Evolutionary conservation across 2,888 invertebrate species (phyloP), one percentile per base, ranked within the genome.

Genomic region (Chymomyza fuscimana): DNA sequence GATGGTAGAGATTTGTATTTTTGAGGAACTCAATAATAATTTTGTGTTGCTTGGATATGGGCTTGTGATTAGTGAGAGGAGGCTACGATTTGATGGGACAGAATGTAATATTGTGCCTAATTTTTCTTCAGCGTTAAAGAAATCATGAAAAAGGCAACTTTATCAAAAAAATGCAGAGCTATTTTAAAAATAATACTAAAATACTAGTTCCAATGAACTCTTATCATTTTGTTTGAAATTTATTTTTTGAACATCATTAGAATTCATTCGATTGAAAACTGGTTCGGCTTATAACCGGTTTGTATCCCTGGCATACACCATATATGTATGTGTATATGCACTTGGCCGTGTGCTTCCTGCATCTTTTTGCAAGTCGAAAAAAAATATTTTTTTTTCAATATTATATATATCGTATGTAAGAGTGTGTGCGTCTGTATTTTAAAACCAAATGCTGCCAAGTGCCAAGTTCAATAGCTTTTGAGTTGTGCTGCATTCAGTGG

Each of bases 401-500:
- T 36, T 36, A 70, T 72, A 70, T 79, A 76, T 67, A 71, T 77
- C 79, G 71, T 76, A 77, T 78, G 59, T 72, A 25, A 25, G 2
- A 25, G 68, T 77, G 65, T 76, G 52, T 67, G 71, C 51, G 59
- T 67, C 64, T 79, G 69, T 79, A 81, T 82, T 81, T 81, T 78
- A 82, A 87, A 86, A 60, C 73, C 70, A 81, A 81, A 72, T 65
- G 67, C 70, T 77, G 68, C 77, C 84, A 88, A 80, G 79, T 86
- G 83, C 88, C 81, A 87, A 86, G 88, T 87, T 87, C 85, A 85
- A 86, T 87, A 86, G 84, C 88, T 83, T 77, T 76, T 79, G 40
- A 58, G 58, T 58, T 58, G 25, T 54, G 15, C 22, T 54, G 19
- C 22, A 52, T 62, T 63, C 65, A 64, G 19, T 40, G 25, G 19